phyloP scores from a whole-genome alignment of 1,140 invertebrate genomes.

The Saccostrea glomerata region DNA sequence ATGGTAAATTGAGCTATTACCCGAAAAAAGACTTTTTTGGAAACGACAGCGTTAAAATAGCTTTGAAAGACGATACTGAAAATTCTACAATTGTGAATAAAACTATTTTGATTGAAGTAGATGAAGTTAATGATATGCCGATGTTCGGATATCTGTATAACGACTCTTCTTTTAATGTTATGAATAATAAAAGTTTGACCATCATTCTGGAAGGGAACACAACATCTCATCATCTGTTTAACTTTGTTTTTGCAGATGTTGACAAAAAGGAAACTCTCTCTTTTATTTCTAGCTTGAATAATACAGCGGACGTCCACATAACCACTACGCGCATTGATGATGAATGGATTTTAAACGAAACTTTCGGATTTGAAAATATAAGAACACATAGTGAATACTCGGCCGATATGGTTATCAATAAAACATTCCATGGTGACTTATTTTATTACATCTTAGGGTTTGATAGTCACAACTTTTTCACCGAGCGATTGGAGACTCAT shows the following conservation, averaged over 20 bases:
- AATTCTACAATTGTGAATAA: background rate
- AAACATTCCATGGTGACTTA: slow-evolving; percentile 30
- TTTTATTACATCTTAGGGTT: slow-evolving; percentile 14
- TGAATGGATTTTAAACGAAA: background rate
- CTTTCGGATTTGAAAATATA: background rate
- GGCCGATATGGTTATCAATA: background rate
- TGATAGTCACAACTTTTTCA: background rate
- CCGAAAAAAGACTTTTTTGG: background rate
- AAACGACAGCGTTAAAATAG: background rate
- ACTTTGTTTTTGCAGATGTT: slow-evolving; percentile 31
- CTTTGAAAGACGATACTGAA: background rate
- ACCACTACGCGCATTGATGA: background rate
- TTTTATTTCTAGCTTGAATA: background rate
- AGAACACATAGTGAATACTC: background rate
- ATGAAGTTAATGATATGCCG: slow-evolving; percentile 9
- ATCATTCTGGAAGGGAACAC: slow-evolving; percentile 22
- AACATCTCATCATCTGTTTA: slow-evolving; percentile 18
- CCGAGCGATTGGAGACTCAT: background rate
- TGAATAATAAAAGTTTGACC: background rate
- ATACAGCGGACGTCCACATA: background rate
- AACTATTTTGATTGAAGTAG: background rate
- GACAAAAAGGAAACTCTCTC: slow-evolving; percentile 27
- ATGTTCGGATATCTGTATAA: slow-evolving; percentile 3
- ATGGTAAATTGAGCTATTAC: background rate
- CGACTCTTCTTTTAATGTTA: background rate